These are phyloP conservation scores for Cepaea nemoralis DNA, from an alignment of 1,140 invertebrate genomes.

Conservation along the genomic window DNA sequence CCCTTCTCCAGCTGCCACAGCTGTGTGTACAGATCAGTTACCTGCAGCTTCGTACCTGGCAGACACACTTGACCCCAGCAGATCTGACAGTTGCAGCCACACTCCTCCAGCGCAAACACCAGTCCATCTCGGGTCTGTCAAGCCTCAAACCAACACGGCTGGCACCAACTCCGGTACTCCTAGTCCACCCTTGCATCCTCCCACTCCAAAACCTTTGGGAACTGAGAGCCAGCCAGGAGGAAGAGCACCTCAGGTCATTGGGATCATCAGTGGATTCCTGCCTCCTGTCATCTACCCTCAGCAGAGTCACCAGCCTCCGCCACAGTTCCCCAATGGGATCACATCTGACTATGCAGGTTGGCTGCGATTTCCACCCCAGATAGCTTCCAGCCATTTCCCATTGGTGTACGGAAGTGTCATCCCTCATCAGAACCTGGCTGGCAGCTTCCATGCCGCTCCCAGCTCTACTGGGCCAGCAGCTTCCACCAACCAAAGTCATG, in stretches of 20 bases:
- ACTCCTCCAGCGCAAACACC: conserved; percentile 23
- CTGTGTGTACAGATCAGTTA: conserved; percentile 3
- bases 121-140: neutral
- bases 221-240: neutral
- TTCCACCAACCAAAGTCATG: neutral
- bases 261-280: neutral
- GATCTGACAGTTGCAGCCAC: neutral
- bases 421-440: conserved; percentile 15
- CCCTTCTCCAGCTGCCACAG: neutral
- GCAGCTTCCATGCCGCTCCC: neutral
- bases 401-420: conserved; percentile 22
- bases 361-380: neutral
- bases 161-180: conserved; percentile 16
- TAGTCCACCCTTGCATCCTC: conserved; percentile 25
- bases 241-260: neutral
- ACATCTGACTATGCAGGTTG: neutral
- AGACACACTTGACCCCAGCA: neutral
- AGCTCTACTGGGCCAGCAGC: neutral
- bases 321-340: conserved; percentile 33
- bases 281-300: conserved; percentile 3
- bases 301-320: conserved; percentile 18
- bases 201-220: neutral
- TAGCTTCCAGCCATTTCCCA: conserved; percentile 7
- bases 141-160: neutral
- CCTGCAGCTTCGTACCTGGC: neutral